phyloP scores from a whole-genome alignment of 2,888 invertebrate genomes.

The Drosophila crucigera region DNA sequence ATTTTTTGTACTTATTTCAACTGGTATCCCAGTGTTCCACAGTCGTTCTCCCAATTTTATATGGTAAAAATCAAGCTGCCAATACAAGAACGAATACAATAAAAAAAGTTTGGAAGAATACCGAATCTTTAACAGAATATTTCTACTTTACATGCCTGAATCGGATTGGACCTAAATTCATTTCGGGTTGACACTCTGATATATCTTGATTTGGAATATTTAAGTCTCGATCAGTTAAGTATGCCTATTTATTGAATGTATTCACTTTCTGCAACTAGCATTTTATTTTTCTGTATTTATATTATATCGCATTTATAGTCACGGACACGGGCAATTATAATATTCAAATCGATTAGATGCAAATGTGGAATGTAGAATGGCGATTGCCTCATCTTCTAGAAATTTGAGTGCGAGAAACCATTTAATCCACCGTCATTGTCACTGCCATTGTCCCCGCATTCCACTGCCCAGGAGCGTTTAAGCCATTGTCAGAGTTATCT shows the following conservation, averaged over 20 bases:
- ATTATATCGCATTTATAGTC: constrained; percentile 39
- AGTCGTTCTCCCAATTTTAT: not conserved
- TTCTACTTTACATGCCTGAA: not conserved
- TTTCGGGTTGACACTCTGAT: not conserved
- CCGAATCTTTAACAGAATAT: not conserved
- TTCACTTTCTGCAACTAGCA: not conserved
- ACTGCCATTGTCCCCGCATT: constrained; percentile 38
- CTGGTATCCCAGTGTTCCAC: not conserved
- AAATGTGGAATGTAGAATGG: constrained; percentile 23
- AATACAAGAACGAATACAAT: not conserved
- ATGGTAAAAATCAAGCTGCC: not conserved
- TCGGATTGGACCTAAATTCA: not conserved
- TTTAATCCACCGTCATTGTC: constrained; percentile 23
- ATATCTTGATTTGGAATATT: constrained; percentile 19
- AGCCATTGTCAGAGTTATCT: constrained; percentile 11
- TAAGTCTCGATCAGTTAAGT: not conserved
- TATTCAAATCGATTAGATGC: constrained; percentile 48
- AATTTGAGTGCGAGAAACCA: constrained; percentile 36
- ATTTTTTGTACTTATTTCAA: not conserved
- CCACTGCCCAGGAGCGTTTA: constrained; percentile 53
- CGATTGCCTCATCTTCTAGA: constrained; percentile 51
- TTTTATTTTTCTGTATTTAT: too few species aligned
- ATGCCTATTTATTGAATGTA: not conserved
- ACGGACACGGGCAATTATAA: constrained; percentile 46
- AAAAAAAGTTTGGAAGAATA: not conserved